A percentile compares a stretch with the other conserved stretches of the same genome.
phyloP scores from a whole-genome alignment of 2,888 invertebrate genomes.

The Deroplatys truncata region DNA sequence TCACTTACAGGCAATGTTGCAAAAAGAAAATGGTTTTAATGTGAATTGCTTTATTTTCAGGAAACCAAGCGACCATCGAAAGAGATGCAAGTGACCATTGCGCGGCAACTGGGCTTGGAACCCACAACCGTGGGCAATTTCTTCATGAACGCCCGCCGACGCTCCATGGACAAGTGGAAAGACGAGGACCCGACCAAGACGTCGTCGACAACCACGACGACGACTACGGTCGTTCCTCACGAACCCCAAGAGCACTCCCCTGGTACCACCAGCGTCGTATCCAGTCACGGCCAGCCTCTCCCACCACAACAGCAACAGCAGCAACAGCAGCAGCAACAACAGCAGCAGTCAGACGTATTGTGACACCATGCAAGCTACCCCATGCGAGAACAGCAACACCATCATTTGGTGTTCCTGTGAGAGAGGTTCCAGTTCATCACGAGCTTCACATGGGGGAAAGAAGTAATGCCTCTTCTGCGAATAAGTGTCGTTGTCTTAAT shows the following conservation, averaged over 20 bases:
- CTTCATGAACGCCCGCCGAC: slow-evolving; percentile 99
- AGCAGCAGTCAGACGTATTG: slow-evolving; percentile 33
- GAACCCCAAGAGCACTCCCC: slow-evolving; percentile 26
- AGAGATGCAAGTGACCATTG: slow-evolving; percentile 99
- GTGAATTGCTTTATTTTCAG: slow-evolving; percentile 46
- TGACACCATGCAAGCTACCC: slow-evolving; percentile 34
- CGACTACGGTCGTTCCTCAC: slow-evolving; percentile 22
- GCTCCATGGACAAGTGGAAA: slow-evolving; percentile 98
- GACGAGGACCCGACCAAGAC: slow-evolving; percentile 75
- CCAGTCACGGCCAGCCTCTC: slow-evolving; percentile 22
- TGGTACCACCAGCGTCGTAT: slow-evolving; percentile 25
- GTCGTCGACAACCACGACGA: neutral
- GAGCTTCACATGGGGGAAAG: slow-evolving; percentile 3
- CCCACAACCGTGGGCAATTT: slow-evolving; percentile 99
- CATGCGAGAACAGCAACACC: slow-evolving; percentile 29
- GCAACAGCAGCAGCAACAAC: slow-evolving; percentile 26
- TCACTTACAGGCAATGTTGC: neutral
- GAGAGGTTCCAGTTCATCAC: neutral
- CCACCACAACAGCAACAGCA: slow-evolving; percentile 26
- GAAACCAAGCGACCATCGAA: slow-evolving; percentile 99
- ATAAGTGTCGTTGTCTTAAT: neutral
- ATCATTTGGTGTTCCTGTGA: slow-evolving; percentile 34
- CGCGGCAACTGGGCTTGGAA: slow-evolving; percentile 91
- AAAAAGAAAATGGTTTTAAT: neutral
- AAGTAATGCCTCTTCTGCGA: neutral